Percentiles rank a stretch among this genome's conserved stretches.
These are phyloP conservation scores for Medauroidea extradentata DNA, from an alignment of 1,140 invertebrate species.

Conservation along the genomic window DNA sequence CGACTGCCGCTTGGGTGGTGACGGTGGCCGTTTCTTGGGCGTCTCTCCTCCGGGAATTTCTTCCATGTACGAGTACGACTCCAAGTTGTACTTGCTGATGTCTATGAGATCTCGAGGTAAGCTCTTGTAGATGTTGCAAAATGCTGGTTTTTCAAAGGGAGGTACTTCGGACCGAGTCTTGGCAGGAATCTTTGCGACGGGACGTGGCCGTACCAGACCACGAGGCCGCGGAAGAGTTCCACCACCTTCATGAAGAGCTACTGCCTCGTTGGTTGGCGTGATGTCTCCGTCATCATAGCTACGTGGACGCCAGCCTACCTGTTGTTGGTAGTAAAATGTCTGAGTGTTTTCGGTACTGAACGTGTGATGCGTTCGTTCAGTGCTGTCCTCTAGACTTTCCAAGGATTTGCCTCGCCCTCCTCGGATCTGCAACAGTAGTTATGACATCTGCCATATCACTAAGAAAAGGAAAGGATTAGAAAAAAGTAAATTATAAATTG, in stretches of 20 bases:
- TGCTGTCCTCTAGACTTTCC: constrained; percentile 66
- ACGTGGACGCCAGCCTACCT: constrained; percentile 63
- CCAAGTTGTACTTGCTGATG: constrained; percentile 33
- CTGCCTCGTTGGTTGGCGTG: constrained; percentile 75
- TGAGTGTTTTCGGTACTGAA: constrained; percentile 34
- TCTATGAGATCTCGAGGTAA: constrained; percentile 48
- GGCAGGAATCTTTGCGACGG: constrained; percentile 78
- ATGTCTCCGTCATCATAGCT: constrained; percentile 87
- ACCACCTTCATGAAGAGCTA: constrained; percentile 58
- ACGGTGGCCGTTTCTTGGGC: constrained; percentile 72
- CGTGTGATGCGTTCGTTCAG: constrained; percentile 52
- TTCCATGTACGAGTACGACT: neutral
- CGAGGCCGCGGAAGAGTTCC: constrained; percentile 81
- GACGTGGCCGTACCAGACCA: constrained; percentile 70
- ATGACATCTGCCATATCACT: neutral
- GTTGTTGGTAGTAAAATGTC: constrained; percentile 46
- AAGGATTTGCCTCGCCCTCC: constrained; percentile 68
- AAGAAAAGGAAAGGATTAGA: too few relatives aligned
- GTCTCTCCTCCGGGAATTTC: constrained; percentile 44
- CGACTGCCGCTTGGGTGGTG: constrained; percentile 76
- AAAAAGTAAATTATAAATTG: too few relatives aligned
- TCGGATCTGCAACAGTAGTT: constrained; percentile 51
- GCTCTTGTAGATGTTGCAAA: constrained; percentile 38
- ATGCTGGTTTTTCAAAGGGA: constrained; percentile 4
- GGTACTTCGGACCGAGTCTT: constrained; percentile 44